A percentile compares a stretch with the other conserved stretches of the same genome.
Evolutionary conservation across 2,113 vertebrate species (phyloP).

Genomic region (Eleginops maclovinus): DNA sequence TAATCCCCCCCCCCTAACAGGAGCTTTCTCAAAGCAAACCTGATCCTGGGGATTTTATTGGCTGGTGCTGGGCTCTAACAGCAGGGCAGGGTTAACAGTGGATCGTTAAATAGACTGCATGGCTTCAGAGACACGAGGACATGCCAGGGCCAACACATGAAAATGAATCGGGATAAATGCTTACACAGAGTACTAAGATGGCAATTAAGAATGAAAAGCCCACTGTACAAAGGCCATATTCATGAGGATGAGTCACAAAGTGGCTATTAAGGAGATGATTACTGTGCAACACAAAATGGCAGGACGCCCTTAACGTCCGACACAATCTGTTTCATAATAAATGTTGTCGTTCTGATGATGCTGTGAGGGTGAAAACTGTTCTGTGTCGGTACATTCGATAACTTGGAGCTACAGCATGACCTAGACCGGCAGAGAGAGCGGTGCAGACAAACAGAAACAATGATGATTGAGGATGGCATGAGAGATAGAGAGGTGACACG

Average conservation of each 20-base stretch:
- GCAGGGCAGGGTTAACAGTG: slow-evolving; percentile 28
- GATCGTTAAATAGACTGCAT: slow-evolving; percentile 38
- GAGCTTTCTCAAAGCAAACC: slow-evolving; percentile 58
- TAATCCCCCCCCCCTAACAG: slow-evolving; percentile 51
- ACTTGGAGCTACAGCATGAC: slow-evolving; percentile 21
- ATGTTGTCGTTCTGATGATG: slow-evolving; percentile 26
- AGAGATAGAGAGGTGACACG: slow-evolving; percentile 19
- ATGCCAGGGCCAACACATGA: slow-evolving; percentile 1
- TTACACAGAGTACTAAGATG: slow-evolving; percentile 13
- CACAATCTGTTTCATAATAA: slow-evolving; percentile 44
- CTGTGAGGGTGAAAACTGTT: neutral
- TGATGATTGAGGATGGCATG: neutral
- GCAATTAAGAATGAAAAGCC: slow-evolving; percentile 34
- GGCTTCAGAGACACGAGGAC: slow-evolving; percentile 19
- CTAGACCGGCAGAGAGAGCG: neutral
- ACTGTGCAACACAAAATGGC: slow-evolving; percentile 38
- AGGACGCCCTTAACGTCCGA: slow-evolving; percentile 41
- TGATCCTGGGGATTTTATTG: slow-evolving; percentile 54
- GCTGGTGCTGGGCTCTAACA: slow-evolving; percentile 26
- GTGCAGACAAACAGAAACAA: neutral
- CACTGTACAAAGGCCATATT: slow-evolving; percentile 20
- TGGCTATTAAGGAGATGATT: slow-evolving; percentile 42
- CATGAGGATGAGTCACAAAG: slow-evolving; percentile 47
- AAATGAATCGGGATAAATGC: slow-evolving; percentile 16
- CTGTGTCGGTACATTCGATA: slow-evolving; percentile 25